A percentile compares a stretch with the other conserved stretches of the same genome.
Evolutionary conservation across 2,797 vertebrate genomes (phyloP).

Genomic region (Mallotus villosus): DNA sequence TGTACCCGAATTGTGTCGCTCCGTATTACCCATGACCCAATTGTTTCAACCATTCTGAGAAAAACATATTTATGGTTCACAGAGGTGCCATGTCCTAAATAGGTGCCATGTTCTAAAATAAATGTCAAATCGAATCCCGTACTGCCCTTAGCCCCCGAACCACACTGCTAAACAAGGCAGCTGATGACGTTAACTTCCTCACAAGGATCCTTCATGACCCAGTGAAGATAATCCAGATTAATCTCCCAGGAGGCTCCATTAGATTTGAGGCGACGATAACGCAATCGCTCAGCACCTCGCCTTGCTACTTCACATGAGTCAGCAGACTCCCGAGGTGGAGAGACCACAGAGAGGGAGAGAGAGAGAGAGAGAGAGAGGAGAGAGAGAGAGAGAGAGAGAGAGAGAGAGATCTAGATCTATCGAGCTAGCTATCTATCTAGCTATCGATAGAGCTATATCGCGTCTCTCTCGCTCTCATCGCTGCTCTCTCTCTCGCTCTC

Average conservation of each 20-base stretch:
- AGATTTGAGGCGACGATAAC: constrained; percentile 39
- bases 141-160: neutral
- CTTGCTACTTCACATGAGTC: constrained; percentile 38
- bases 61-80: neutral
- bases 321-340: constrained; percentile 24
- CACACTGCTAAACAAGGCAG: constrained; percentile 15
- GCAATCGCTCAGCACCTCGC: constrained; percentile 23
- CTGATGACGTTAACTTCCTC: constrained; percentile 18
- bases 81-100: no score
- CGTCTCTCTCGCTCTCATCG: no score
- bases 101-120: neutral
- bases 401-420: no score
- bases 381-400: no score
- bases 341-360: neutral
- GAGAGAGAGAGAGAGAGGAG: no score
- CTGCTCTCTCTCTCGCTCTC: no score
- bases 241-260: constrained; percentile 27
- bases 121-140: neutral
- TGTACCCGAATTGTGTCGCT: no score
- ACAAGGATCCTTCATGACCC: constrained; percentile 20
- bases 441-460: no score
- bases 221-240: constrained; percentile 32
- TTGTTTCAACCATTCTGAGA: neutral
- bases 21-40: no score
- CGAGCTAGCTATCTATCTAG: no score